Base-by-base conservation (phyloP, 2,113 vertebrate species). In the Equus przewalskii region DNA sequence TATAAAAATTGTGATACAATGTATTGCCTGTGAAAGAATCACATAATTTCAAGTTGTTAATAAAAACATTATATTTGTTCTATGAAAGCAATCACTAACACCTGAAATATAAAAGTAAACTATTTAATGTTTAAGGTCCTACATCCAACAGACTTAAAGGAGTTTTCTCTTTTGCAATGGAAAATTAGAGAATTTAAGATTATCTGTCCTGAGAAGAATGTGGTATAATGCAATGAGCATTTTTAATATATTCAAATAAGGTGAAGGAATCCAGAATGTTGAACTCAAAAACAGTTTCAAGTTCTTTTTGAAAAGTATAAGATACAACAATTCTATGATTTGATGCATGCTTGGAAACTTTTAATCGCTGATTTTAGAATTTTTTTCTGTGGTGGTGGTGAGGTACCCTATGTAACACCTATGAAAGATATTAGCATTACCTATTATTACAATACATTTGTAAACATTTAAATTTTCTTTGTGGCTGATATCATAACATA, bases 1-100 rank as follows among this genome's bases (percentile, higher is more conserved):
- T 90, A 67, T 97, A 96, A 84, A 87, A 96, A 79, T 70, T 96
- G 5, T 96, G 41, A 89, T 95, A 65, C n/a, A 56, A 65, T 97
- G 2, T 87, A 94, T 73, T 58, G 41, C 4, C 51, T 94, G 96
- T 97, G 64, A 96, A 94, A 78, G 22, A 70, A 88, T 94, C 70
- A 92, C 41, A 76, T 85, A 46, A 96, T 91, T 91, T 96, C 33
- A 89, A 96, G 8, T 41, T 84, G 9, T 84, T 95, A 95, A 69
- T 64, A 82, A 91, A 96, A 95, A 69, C 16, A 90, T 64, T 73
- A 69, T 46, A 86, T 82, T 94, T 51, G 64, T 84, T 87, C 8
- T 73, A 44, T 94, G 49, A 94, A 96, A 97, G 26, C 22, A 72
- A 76, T 95, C 21, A 69, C 69, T 90, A 87, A 70, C 19, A 88